Conservation (phyloP, 2,888 invertebrate species). For the Myopa tessellatipennis region DNA sequence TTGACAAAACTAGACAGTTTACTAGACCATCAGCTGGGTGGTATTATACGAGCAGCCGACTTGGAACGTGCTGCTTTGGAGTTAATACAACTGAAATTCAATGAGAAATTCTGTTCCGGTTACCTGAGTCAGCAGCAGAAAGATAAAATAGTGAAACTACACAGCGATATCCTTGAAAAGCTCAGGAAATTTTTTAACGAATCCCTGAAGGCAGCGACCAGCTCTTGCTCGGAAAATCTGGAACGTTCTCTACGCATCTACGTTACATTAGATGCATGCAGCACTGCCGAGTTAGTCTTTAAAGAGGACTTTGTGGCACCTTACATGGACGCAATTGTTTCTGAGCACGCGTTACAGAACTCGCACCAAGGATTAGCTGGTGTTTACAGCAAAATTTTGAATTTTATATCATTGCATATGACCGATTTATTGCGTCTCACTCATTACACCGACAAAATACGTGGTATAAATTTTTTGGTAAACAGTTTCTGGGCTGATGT, state of each 20-base stretch:
- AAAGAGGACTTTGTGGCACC: conserved; percentile 67
- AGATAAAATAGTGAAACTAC: conserved; percentile 52
- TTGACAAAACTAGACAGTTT: conserved; percentile 57
- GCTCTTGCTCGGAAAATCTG: conserved; percentile 66
- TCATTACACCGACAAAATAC: conserved; percentile 69
- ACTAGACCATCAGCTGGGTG: conserved; percentile 55
- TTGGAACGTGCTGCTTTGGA: conserved; percentile 66
- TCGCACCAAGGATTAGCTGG: conserved; percentile 69
- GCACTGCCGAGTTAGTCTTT: conserved; percentile 79
- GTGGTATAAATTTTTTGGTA: conserved; percentile 81
- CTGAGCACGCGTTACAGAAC: conserved; percentile 65
- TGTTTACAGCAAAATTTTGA: conserved; percentile 78
- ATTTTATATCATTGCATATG: conserved; percentile 78
- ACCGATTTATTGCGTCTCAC: conserved; percentile 71
- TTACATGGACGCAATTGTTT: conserved; percentile 74
- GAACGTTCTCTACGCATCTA: conserved; percentile 67
- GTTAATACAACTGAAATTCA: conserved; percentile 64
- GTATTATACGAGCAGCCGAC: conserved; percentile 53
- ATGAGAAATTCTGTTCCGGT: conserved; percentile 60
- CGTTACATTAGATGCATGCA: conserved; percentile 62
- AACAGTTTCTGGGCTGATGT: conserved; percentile 91
- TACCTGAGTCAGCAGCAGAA: conserved; percentile 54
- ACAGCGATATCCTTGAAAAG: conserved; percentile 58
- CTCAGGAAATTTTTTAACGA: conserved; percentile 60
- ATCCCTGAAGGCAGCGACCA: conserved; percentile 61